Base-by-base conservation (phyloP, 2,113 vertebrate genomes). In the Toxostoma redivivum region DNA sequence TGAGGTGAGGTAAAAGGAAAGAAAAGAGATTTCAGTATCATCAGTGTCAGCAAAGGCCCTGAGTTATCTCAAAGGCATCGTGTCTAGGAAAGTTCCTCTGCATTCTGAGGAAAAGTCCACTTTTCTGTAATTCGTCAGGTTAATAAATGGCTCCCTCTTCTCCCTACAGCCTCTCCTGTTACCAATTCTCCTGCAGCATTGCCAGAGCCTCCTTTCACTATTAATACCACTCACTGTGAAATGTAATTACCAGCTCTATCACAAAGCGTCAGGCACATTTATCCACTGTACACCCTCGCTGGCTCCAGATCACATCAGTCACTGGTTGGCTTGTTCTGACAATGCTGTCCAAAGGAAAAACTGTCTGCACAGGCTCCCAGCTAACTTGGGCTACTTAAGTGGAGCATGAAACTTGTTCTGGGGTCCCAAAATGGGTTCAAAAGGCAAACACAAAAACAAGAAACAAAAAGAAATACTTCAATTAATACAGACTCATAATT, bases 231-330 rank as follows among this genome's bases (percentile, higher is more conserved):
- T 98, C 97, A 96, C 88, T 86, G 95, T 92, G 96, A 98, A 97
- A 98, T 97, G 97, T 98, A 98, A 98, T 98, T 97, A 97, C 97
- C 92, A 97, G 96, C 96, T 97, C 96, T 96, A 97, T 97, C 96
- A 98, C 82, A 77, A 89, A 82, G 96, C 65, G 84, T 96, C 97
- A 97, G 96, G 97, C 85, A 96, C 96, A 97, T 98, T 97, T 97
- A 97, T 97, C 95, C 96, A 97, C 94, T 91, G 96, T 91, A 97
- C 96, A 97, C 94, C 95, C 97, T 95, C 50, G 57, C 97, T 95
- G 92, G 79, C 88, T 95, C 92, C 81, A 94, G 92, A 95, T 93
- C 87, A 62, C 95, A 95, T 98, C 95, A 85, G 81, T 96, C 97
- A 98, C 79, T 38, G 62, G 24, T 40, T 94, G 94, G 33, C 92